Conservation (phyloP, 2,888 invertebrate genomes). For the Acronicta alni region DNA sequence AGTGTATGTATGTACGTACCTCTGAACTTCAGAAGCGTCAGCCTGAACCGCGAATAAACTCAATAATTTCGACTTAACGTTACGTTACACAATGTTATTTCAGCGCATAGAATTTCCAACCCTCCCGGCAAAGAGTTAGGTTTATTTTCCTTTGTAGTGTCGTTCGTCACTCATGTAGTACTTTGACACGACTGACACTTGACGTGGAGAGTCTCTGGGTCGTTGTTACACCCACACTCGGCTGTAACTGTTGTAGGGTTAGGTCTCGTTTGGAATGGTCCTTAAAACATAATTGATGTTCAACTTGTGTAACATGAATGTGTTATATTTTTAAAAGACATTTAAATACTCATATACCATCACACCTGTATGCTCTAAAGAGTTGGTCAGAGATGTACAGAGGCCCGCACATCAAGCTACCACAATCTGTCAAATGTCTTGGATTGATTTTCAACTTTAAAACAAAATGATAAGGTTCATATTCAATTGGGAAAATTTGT, state of each 20-base stretch:
- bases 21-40: no score
- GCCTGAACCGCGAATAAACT: slow-evolving; percentile 35
- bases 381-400: no score
- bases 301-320: no score
- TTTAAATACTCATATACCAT: no score
- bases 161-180: slow-evolving; percentile 26
- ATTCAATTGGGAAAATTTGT: no score
- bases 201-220: slow-evolving; percentile 36
- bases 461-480: no score
- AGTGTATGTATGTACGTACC: no score
- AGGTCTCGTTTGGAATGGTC: slow-evolving; percentile 42
- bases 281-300: slow-evolving; percentile 47
- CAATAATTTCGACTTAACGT: slow-evolving; percentile 47
- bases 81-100: slow-evolving; percentile 33
- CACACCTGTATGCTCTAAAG: no score
- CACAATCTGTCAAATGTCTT: no score
- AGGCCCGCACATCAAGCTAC: no score
- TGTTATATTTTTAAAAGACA: no score
- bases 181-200: slow-evolving; percentile 41
- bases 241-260: slow-evolving; percentile 47
- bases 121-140: slow-evolving; percentile 3
- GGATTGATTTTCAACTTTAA: no score
- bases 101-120: slow-evolving; percentile 5
- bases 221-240: slow-evolving; percentile 49
- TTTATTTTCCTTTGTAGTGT: slow-evolving; percentile 12